Evolutionary conservation across 2,797 vertebrate species (phyloP), one percentile per base, ranked within the genome.

Genomic region (Pelodytes ibericus): DNA sequence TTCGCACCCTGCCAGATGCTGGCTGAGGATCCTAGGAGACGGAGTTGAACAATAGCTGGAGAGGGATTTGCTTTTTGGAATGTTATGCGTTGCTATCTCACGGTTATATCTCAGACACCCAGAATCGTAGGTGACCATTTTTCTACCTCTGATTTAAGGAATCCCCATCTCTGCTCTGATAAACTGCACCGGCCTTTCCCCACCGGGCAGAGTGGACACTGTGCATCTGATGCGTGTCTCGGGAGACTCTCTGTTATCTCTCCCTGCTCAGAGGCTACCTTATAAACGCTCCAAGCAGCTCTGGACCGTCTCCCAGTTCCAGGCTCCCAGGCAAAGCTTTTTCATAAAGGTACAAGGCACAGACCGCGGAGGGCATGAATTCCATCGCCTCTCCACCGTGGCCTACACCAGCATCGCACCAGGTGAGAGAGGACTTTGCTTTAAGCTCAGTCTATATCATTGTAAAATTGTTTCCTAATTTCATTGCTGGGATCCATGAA

Each of bases 341-440:
- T 95, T 95, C 80, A 90, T 99, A 83, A 96, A 93, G 85, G 92
- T 94, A 76, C 94, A 88, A 2, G 97, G 97, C 1, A 87, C 92
- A 80, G 96, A 98, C 0, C 81, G 83, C 1, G 90, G 91, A 11
- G 96, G 95, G 4, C 92, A 95, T 81, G 85, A 85, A 53, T 90
- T 99, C 84, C 95, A 98, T 80, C 94, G 96, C 36, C 89, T 97
- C 80, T 99, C 97, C 0, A 95, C 92, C 20, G 93, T 98, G 80
- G 94, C 95, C 57, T 99, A 97, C 89, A 95, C 89, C 68, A 95
- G 94, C 27, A 87, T 95, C 25, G 82, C 93, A 80, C 94, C 96
- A 8, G 91, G 97, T 93, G 83, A 89, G 91, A 11, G 20, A 13
- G 29, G 11, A 36, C 33, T 36, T 36, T 36, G 33, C n/a, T n/a